Percentiles rank a stretch among this genome's conserved stretches.
These are phyloP conservation scores for Ispidina lecontei DNA, from an alignment of 2,797 vertebrate genomes.

Conservation along the genomic window DNA sequence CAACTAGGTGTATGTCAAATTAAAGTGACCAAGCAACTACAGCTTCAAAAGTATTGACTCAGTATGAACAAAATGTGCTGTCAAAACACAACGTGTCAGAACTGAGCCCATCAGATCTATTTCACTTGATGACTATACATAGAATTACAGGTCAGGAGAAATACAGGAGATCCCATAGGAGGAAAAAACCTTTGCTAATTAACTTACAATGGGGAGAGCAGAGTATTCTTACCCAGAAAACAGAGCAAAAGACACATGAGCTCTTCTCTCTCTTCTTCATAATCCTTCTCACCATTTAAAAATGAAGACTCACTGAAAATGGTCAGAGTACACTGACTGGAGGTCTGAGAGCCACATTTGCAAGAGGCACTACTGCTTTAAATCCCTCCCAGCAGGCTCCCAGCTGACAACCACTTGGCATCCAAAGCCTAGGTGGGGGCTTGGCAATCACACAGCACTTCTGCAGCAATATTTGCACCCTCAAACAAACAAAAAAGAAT, in stretches of 20 bases:
- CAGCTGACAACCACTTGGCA: conserved; percentile 77
- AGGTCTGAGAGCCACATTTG: background rate
- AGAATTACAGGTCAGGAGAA: conserved; percentile 64
- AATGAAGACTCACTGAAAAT: background rate
- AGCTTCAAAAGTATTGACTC: conserved; percentile 65
- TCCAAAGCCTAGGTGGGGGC: conserved; percentile 67
- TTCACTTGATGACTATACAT: conserved; percentile 52
- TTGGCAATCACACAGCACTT: conserved; percentile 38
- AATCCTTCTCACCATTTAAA: background rate
- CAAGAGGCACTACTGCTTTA: conserved; percentile 48
- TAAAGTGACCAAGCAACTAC: conserved; percentile 65
- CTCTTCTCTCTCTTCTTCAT: background rate
- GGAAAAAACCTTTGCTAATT: conserved; percentile 21
- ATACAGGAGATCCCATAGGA: conserved; percentile 11
- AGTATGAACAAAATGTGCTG: conserved; percentile 66
- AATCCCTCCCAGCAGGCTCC: conserved; percentile 70
- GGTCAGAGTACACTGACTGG: background rate
- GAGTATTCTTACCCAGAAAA: background rate
- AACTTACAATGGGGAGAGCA: background rate
- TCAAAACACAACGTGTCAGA: conserved; percentile 66
- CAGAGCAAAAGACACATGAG: background rate
- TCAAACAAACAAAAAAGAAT: conserved; percentile 57
- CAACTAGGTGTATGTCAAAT: conserved; percentile 33
- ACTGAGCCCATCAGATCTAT: conserved; percentile 50
- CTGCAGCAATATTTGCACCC: conserved; percentile 67